Base-by-base conservation (phyloP, 2,113 vertebrate species). In the Lates calcarifer region DNA sequence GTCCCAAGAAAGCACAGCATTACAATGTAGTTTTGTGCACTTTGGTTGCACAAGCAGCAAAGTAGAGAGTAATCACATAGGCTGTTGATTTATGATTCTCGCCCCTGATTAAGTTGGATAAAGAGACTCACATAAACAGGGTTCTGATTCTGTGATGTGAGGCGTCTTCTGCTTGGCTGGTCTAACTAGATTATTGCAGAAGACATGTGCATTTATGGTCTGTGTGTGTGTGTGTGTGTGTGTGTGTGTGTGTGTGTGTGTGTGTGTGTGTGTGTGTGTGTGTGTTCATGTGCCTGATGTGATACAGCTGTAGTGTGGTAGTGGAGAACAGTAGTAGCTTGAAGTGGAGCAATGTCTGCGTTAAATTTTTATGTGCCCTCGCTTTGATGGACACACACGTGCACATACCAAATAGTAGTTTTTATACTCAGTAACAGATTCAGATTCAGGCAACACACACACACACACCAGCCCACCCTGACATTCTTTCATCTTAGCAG, bases 1-100 rank as follows among this genome's bases (percentile, higher is more conserved):
- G 22, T 66, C 45, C 56, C n/a, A 0, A 20, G 49, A 74, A 64
- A 70, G 35, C 37, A 1, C 35, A 4, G 22, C 28, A 58, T 76
- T 77, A 62, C 74, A 22, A 15, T 11, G 37, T 20, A 9, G 41
- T 51, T 85, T 58, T 39, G 64, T 73, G 72, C 73, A 63, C 60
- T 79, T 63, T 31, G 74, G 58, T 57, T 58, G 53, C 60, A 74
- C 41, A 22, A 77, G 62, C 58, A 28, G 74, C 69, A 57, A 56
- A 79, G 58, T 13, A 13, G 35, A 83, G 76, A 12, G 58, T 67
- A 77, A 77, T 87, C 79, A 72, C 53, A 64, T n/a, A 29, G 17
- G 31, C 68, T 12, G 60, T 28, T 80, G 84, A 89, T 89, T 87
- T 84, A 90, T 68, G 81, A 65, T 11, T 56, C 73, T 70, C n/a